Evolutionary conservation across 1,140 invertebrate species (phyloP).

Genomic region (Zophobas morio): DNA sequence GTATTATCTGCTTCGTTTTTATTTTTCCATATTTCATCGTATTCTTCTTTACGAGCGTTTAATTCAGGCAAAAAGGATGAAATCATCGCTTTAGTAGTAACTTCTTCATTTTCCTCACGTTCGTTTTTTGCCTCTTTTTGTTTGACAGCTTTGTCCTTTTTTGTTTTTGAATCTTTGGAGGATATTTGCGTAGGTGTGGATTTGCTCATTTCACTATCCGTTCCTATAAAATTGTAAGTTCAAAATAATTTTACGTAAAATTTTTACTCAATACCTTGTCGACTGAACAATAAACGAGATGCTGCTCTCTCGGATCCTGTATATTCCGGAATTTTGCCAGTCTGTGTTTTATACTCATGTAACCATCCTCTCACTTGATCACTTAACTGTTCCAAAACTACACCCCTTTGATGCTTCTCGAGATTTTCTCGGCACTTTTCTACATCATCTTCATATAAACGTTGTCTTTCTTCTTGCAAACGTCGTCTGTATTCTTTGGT

Average conservation of each 20-base stretch:
- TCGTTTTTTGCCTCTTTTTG: constrained; percentile 72
- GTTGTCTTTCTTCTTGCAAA: constrained; percentile 71
- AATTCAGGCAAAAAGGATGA: constrained; percentile 74
- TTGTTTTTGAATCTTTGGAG: constrained; percentile 81
- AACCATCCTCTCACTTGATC: constrained; percentile 91
- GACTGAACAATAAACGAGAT: constrained; percentile 85
- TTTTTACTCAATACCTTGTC: constrained; percentile 71
- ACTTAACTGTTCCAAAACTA: constrained; percentile 86
- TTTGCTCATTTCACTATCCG: constrained; percentile 83
- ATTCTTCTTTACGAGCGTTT: constrained; percentile 75
- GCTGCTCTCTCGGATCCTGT: constrained; percentile 92
- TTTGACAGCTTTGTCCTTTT: constrained; percentile 71
- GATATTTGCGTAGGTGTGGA: constrained; percentile 83
- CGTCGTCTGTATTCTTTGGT: constrained; percentile 73
- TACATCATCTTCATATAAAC: constrained; percentile 75
- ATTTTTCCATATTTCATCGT: constrained; percentile 85
- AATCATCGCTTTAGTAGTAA: constrained; percentile 70
- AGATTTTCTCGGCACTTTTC: constrained; percentile 74
- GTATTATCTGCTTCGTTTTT: constrained; percentile 79
- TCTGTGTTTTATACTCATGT: constrained; percentile 81
- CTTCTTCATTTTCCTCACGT: constrained; percentile 72
- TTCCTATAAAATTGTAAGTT: constrained; percentile 68
- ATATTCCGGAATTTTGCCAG: constrained; percentile 91
- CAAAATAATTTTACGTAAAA: not conserved
- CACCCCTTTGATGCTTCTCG: constrained; percentile 74